Evolutionary conservation across 2,888 invertebrate genomes (phyloP).

Genomic region (Drosophila kanekoi): DNA sequence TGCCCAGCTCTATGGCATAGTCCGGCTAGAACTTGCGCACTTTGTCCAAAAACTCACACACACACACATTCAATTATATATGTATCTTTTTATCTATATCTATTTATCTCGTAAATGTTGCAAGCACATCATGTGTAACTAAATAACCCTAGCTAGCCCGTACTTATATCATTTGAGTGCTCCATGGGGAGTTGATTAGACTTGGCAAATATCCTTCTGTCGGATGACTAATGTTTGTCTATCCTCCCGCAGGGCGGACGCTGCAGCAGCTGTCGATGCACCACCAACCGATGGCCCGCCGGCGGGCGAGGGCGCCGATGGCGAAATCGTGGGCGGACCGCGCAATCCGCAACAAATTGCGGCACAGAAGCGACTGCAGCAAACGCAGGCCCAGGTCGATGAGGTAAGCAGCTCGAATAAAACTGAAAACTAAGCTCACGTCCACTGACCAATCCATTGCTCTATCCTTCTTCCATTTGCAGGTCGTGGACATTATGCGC

Average conservation of each 20-base stretch:
- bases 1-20: slow-evolving; percentile 52
- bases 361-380: slow-evolving; percentile 92
- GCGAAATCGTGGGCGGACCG: slow-evolving; percentile 93
- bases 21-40: slow-evolving; percentile 67
- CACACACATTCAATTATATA: slow-evolving; percentile 15
- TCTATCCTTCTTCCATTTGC: neutral
- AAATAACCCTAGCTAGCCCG: slow-evolving; percentile 31
- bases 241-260: slow-evolving; percentile 80
- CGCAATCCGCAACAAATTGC: slow-evolving; percentile 93
- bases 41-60: slow-evolving; percentile 17
- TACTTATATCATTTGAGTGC: slow-evolving; percentile 64
- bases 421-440: too few species aligned
- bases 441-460: too few species aligned
- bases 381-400: slow-evolving; percentile 94
- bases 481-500: slow-evolving; percentile 97
- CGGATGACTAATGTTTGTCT: slow-evolving; percentile 30
- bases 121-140: slow-evolving; percentile 45
- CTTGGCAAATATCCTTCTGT: slow-evolving; percentile 19
- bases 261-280: slow-evolving; percentile 84
- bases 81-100: too few species aligned
- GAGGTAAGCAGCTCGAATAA: slow-evolving; percentile 86
- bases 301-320: slow-evolving; percentile 89
- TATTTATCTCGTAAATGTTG: slow-evolving; percentile 20
- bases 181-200: slow-evolving; percentile 75
- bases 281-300: slow-evolving; percentile 88